Evolutionary conservation across 2,113 vertebrate genomes (phyloP).

Genomic region (Erpornis zantholeuca): DNA sequence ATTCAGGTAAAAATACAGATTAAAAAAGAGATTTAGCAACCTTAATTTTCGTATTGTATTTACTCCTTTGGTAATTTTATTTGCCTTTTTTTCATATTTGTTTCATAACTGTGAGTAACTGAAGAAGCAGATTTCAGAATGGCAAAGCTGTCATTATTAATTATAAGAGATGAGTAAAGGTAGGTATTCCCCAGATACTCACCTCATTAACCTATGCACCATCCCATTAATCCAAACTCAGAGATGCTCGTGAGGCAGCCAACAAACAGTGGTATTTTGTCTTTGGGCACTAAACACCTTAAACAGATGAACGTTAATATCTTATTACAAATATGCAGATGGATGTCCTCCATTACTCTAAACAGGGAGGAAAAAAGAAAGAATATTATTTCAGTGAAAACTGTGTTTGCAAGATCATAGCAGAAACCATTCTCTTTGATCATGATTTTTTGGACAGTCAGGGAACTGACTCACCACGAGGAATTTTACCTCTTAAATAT

Average conservation of each 20-base stretch:
- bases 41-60: background rate
- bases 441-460: background rate
- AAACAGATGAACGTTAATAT: background rate
- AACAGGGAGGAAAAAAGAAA: background rate
- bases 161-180: background rate
- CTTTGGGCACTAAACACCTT: background rate
- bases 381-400: background rate
- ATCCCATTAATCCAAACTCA: background rate
- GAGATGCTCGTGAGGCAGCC: background rate
- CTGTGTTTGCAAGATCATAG: fast-evolving
- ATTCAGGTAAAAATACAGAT: background rate
- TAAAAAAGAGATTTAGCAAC: background rate
- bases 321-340: background rate
- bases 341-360: background rate
- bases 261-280: background rate
- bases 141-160: background rate
- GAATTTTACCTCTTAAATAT: background rate
- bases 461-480: background rate
- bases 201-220: background rate
- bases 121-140: background rate
- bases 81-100: background rate
- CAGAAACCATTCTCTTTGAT: background rate
- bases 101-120: background rate
- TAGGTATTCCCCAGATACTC: background rate
- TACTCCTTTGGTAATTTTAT: background rate